phyloP scores from a whole-genome alignment of 2,797 vertebrate genomes.

The Danio aesculapii region DNA sequence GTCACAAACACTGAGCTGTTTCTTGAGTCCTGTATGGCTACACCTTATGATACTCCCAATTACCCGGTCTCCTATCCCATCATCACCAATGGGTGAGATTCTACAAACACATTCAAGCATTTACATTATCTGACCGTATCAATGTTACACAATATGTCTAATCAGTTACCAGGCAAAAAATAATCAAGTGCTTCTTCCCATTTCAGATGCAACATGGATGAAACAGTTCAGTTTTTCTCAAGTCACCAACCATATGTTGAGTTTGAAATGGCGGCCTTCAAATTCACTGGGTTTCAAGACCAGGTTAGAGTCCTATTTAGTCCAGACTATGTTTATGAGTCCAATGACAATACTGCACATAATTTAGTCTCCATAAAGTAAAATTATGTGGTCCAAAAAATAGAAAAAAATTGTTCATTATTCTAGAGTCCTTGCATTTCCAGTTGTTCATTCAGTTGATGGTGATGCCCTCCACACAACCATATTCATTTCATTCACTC shows the following conservation, averaged over 20 bases:
- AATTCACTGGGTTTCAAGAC: constrained; percentile 75
- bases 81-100: constrained; percentile 66
- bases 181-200: not conserved
- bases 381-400: no score
- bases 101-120: not conserved
- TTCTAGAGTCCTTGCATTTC: no score
- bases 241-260: constrained; percentile 53
- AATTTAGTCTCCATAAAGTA: no score
- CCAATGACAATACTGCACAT: no score
- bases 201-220: constrained; percentile 70
- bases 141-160: not conserved
- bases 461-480: no score
- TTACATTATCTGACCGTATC: not conserved
- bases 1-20: constrained; percentile 68
- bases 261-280: constrained; percentile 77
- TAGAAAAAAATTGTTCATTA: no score
- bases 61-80: constrained; percentile 65
- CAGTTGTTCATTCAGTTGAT: no score
- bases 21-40: constrained; percentile 70
- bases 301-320: constrained; percentile 62
- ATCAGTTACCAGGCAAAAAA: not conserved
- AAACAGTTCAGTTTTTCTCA: constrained; percentile 62
- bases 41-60: constrained; percentile 67
- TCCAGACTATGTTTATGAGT: not conserved
- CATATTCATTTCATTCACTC: no score